Base-by-base conservation (phyloP, 2,113 vertebrate genomes). In the Toxotes jaculatrix region DNA sequence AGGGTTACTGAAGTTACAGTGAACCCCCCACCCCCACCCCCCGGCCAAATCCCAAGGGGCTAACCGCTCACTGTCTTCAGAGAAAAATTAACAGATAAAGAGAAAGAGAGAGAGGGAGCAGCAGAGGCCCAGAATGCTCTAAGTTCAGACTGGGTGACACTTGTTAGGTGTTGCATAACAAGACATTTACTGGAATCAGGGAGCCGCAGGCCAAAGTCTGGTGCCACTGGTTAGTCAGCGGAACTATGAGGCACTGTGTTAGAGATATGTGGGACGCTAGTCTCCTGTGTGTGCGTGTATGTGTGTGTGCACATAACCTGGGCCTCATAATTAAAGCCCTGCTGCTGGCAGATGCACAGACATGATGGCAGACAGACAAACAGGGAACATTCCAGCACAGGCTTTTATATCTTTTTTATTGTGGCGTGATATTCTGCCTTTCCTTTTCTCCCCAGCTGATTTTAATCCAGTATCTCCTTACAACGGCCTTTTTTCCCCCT, bases 161-260 rank as follows among this genome's bases (percentile, higher is more conserved):
- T 93, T 94, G 90, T 93, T 95, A 87, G 87, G 86, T 88, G 93
- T 95, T 96, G 91, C 94, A 93, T 95, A 95, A 95, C 88, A 79
- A 92, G 91, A 92, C 86, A 72, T 94, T 96, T 95, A 95, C 95
- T 93, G 94, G 95, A 96, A 95, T 93, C 92, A 81, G 83, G 89
- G 89, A 85, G 94, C 94, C 89, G 82, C 89, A 88, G 93, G 93
- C 92, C 93, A 95, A 94, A 94, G 94, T 94, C 91, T 93, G 93
- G 89, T 94, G 94, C 89, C 92, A 92, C 93, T 94, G 92, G 95
- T 95, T 95, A 94, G 91, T 92, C 88, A 95, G 94, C 88, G 89
- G 91, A 93, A 93, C 94, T 93, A 84, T 90, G 88, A 90, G 88
- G 82, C 84, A 85, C 85, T 93, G 87, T 89, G 89, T 88, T 84